phyloP scores from a whole-genome alignment of 2,888 invertebrate species.

The Aquatica leii region DNA sequence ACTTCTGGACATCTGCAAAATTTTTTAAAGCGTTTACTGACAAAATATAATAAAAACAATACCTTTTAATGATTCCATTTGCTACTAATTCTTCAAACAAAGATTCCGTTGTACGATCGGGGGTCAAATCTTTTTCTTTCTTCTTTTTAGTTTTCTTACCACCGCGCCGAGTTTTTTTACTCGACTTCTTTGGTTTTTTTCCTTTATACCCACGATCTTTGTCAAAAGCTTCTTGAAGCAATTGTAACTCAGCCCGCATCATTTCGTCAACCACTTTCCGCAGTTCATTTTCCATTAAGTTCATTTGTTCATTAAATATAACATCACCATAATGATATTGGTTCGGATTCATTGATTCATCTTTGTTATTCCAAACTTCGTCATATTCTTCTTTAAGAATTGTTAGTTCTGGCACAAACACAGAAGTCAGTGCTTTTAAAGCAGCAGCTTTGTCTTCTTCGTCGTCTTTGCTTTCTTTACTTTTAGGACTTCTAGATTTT shows the following conservation, averaged over 20 bases:
- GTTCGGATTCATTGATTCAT: constrained; percentile 75
- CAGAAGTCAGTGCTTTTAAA: constrained; percentile 74
- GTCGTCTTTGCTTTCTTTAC: constrained; percentile 63
- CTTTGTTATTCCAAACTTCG: constrained; percentile 84
- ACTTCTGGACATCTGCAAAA: constrained; percentile 54
- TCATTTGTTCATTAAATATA: constrained; percentile 83
- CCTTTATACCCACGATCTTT: constrained; percentile 76
- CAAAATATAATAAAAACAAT: constrained; percentile 64
- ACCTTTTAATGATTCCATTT: constrained; percentile 88
- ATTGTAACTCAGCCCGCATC: constrained; percentile 73
- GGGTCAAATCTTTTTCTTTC: constrained; percentile 93
- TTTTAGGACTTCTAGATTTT: constrained; percentile 72
- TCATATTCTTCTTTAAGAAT: constrained; percentile 78
- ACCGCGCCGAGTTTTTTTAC: constrained; percentile 79
- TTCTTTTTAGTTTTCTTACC: constrained; percentile 92
- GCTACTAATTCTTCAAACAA: constrained; percentile 91
- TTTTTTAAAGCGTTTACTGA: background rate
- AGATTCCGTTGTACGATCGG: constrained; percentile 88
- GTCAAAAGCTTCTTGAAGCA: constrained; percentile 78
- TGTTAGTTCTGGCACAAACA: constrained; percentile 76
- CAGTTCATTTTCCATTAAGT: constrained; percentile 83
- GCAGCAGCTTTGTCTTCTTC: constrained; percentile 70
- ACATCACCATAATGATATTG: constrained; percentile 84
- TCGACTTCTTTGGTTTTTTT: constrained; percentile 78
- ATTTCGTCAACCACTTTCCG: constrained; percentile 82